Conservation (phyloP, 2,113 vertebrate species). For the Pteruthius melanotis region DNA sequence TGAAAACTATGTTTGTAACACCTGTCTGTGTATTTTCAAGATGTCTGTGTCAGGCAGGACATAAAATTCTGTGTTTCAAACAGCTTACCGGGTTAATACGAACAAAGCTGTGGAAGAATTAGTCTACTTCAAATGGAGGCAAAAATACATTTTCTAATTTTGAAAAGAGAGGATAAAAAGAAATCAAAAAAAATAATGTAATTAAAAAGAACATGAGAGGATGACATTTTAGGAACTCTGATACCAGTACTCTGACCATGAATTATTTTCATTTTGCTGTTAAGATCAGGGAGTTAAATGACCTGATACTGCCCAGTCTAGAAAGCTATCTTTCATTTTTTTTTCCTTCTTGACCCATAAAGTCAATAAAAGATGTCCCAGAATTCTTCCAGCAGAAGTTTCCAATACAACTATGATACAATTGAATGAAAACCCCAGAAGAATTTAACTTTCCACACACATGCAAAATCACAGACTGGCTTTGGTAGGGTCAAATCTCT, state of each 20-base stretch:
- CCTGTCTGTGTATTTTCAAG: background rate
- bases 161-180: background rate
- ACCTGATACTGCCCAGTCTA: background rate
- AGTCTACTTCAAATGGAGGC: background rate
- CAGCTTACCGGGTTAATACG: background rate
- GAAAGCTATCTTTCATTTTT: background rate
- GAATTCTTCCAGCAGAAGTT: background rate
- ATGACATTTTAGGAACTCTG: background rate
- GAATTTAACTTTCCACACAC: background rate
- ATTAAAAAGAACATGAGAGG: background rate
- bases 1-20: background rate
- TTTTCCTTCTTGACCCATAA: background rate
- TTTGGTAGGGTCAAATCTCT: background rate
- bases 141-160: background rate
- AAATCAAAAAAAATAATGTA: background rate
- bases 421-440: background rate
- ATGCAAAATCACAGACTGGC: background rate
- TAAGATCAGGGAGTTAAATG: background rate
- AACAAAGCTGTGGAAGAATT: background rate
- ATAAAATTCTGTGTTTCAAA: background rate
- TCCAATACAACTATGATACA: background rate
- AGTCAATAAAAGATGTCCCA: background rate
- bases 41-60: background rate
- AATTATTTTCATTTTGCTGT: background rate
- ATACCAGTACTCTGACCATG: background rate